Percentiles rank a stretch among this genome's conserved stretches.
These are phyloP conservation scores for Adoxophyes honmai DNA, from an alignment of 1,140 invertebrate genomes.

Conservation along the genomic window DNA sequence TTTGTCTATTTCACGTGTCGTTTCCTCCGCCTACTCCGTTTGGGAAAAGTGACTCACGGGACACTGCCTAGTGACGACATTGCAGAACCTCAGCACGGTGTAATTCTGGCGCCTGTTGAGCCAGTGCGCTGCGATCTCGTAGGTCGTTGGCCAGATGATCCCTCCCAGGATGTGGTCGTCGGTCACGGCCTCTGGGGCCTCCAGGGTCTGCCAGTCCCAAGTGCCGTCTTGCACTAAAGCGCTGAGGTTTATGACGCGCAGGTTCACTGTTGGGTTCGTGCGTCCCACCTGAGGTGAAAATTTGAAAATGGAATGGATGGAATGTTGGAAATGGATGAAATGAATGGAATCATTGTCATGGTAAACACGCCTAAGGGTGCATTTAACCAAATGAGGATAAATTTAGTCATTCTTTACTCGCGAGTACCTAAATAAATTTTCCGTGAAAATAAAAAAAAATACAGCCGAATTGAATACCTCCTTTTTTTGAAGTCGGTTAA, in stretches of 20 bases:
- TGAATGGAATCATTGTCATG: constrained; percentile 10
- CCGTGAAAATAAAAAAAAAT: too few species aligned
- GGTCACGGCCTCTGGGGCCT: constrained; percentile 68
- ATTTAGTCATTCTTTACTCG: too few species aligned
- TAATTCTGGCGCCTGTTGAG: constrained; percentile 92
- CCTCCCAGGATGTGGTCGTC: constrained; percentile 79
- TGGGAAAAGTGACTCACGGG: constrained; percentile 33
- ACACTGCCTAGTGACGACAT: constrained; percentile 40
- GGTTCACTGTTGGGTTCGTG: constrained; percentile 60
- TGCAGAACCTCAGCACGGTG: constrained; percentile 63
- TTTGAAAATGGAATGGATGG: too few species aligned
- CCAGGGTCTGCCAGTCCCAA: constrained; percentile 38
- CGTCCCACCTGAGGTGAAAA: constrained; percentile 54
- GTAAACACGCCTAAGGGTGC: too few species aligned
- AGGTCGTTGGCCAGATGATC: constrained; percentile 87
- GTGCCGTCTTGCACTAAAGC: constrained; percentile 27
- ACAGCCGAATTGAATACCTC: too few species aligned
- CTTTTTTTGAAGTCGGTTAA: too few species aligned
- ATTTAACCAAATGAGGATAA: too few species aligned
- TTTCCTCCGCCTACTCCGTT: too few species aligned
- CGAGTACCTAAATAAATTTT: too few species aligned
- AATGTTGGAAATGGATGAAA: not conserved
- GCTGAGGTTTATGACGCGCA: constrained; percentile 58
- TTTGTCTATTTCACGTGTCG: too few species aligned
- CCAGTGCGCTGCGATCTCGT: constrained; percentile 87